Conservation (phyloP, 2,888 invertebrate species). For the Cerastis leucographa region DNA sequence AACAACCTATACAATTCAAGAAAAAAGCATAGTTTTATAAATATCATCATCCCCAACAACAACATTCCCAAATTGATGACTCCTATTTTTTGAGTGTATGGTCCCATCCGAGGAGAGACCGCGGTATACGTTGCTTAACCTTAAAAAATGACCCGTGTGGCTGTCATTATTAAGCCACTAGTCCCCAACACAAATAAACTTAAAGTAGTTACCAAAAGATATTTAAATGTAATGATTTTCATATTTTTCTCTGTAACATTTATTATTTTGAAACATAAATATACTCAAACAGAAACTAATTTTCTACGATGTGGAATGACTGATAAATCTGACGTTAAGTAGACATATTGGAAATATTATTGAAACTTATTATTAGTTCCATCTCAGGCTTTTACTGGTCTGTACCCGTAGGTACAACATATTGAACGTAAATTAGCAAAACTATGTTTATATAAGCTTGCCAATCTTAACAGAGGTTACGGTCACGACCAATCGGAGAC, state of each 20-base stretch:
- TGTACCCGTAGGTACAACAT: background rate
- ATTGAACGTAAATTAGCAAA: background rate
- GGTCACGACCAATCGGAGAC: too few relatives aligned
- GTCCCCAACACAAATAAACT: background rate
- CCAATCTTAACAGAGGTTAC: background rate
- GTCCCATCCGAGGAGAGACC: background rate
- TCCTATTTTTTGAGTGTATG: background rate
- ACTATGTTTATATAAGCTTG: background rate
- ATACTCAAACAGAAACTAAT: background rate
- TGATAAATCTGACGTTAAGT: conserved; percentile 6
- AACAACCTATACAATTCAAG: too few relatives aligned
- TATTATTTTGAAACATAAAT: background rate
- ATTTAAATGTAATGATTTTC: background rate
- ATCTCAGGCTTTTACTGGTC: background rate
- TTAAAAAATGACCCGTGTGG: background rate
- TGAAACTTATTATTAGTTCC: background rate
- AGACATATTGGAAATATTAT: conserved; percentile 7
- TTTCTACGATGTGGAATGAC: background rate
- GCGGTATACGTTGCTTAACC: background rate
- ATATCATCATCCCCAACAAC: too few relatives aligned
- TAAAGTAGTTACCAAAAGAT: background rate
- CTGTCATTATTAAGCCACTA: background rate
- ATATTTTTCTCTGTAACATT: background rate
- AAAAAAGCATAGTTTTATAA: too few relatives aligned
- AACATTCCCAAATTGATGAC: too few relatives aligned